Base-by-base conservation (phyloP, 2,113 vertebrate genomes). In the Tringa solitaria region DNA sequence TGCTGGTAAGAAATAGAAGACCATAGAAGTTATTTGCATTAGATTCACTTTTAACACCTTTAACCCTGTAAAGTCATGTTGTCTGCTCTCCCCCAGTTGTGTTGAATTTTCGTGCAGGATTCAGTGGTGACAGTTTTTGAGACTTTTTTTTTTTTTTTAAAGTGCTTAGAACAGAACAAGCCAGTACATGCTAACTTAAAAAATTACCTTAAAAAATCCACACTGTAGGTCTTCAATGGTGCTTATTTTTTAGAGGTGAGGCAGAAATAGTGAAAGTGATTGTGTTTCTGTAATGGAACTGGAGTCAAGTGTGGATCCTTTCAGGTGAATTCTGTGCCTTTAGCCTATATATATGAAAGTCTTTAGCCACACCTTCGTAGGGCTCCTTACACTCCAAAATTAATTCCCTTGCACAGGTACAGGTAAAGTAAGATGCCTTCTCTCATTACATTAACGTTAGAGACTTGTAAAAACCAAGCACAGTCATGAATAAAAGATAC, bases 61-160 rank as follows among this genome's bases (percentile, higher is more conserved):
- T 45, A 84, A 32, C 4, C 2, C 30, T 61, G 11, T 30, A 11
- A 43, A 73, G 37, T 48, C 22, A 7, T 48, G 48, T 23, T 48
- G 48, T 23, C 6, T 4, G 10, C 56, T 22, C 5, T 2, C 2
- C 19, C 2, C 16, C 8, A 2, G 1, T 14, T 89, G 12, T 54
- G n/a, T 60, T 73, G 19, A 37, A 48, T 76, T 85, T 85, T 54
- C 1, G 3, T 59, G 32, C 37, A 54, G 43, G 39, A 54, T 69
- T 86, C 24, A 35, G 22, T 39, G 5, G 35, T 89, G 63, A 53
- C 51, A 78, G 30, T 9, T 86, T 84, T 43, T 73, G 59, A 65
- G 21, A 48, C 28, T 19, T 64, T 32, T 75, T 26, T 19, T 64
- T 32, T 75, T 26, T 46, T 46, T 45, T 45, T 8, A 19, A 33